Evolutionary conservation across 2,797 vertebrate genomes (phyloP).

Genomic region (Melanotaenia nigrans): DNA sequence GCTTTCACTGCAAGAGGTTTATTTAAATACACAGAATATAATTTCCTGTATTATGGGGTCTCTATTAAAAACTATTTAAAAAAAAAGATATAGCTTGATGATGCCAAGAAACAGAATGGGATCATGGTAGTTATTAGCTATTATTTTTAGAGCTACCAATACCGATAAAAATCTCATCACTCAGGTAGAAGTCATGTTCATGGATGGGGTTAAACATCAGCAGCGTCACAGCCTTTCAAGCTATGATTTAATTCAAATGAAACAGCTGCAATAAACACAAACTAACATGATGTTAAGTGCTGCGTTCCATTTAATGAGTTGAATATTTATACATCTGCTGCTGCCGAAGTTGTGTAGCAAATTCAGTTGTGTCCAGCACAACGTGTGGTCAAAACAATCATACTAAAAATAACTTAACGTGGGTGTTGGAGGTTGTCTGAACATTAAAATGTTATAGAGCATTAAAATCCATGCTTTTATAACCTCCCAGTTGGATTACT

Average conservation of each 20-base stretch:
- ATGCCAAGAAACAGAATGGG: too few relatives aligned
- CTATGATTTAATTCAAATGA: not conserved
- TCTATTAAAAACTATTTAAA: not conserved
- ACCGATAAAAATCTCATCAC: not conserved
- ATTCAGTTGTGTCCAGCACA: not conserved
- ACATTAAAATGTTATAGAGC: not conserved
- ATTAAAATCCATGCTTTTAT: not conserved
- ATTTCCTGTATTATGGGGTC: not conserved
- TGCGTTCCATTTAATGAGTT: not conserved
- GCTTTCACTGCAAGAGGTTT: not conserved
- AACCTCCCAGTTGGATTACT: too few relatives aligned
- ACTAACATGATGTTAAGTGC: not conserved
- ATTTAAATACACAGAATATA: not conserved
- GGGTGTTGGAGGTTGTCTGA: not conserved
- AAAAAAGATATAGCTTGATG: not conserved
- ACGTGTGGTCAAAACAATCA: constrained; percentile 1
- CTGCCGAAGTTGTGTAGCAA: not conserved
- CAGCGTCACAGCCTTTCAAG: not conserved
- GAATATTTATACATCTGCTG: not conserved
- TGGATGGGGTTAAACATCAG: not conserved
- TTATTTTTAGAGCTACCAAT: not conserved
- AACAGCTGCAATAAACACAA: not conserved
- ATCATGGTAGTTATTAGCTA: too few relatives aligned
- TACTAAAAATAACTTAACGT: not conserved
- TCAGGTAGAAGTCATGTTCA: not conserved